Percentiles rank a stretch among this genome's conserved stretches.
These are phyloP conservation scores for Sternotherus odoratus DNA, from an alignment of 2,797 vertebrate genomes.

Conservation along the genomic window DNA sequence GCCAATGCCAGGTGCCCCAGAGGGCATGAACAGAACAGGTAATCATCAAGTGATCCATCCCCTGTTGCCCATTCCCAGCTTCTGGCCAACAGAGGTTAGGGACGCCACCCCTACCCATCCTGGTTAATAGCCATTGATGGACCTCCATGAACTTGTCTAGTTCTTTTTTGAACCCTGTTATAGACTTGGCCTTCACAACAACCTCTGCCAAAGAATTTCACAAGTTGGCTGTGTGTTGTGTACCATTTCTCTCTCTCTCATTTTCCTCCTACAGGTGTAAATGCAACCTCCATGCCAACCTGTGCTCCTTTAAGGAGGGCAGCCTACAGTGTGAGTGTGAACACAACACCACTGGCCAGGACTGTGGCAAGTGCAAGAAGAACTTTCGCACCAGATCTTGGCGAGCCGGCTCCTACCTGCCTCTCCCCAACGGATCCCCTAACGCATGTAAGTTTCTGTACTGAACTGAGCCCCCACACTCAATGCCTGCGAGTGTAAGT, in stretches of 20 bases:
- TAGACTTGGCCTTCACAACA: no score
- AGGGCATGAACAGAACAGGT: no score
- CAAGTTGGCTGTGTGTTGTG: no score
- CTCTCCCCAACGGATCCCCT: constrained; percentile 91
- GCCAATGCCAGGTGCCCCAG: no score
- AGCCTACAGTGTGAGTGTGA: constrained; percentile 97
- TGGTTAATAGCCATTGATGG: no score
- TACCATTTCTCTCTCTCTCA: not conserved
- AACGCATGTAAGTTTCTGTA: constrained; percentile 90
- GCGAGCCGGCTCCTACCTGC: constrained; percentile 95
- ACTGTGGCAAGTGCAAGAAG: constrained; percentile 96
- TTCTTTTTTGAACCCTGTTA: no score
- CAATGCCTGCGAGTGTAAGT: not conserved
- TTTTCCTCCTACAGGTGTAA: constrained; percentile 88
- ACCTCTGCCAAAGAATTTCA: no score
- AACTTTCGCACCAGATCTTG: constrained; percentile 95
- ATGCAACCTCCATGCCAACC: constrained; percentile 95
- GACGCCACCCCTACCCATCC: no score
- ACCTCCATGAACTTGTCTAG: no score
- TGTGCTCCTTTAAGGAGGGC: constrained; percentile 92
- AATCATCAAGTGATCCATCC: no score
- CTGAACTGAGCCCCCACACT: fast-evolving
- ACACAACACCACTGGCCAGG: constrained; percentile 97
- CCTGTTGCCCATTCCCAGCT: no score
- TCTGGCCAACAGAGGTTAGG: no score